phyloP scores from a whole-genome alignment of 2,797 vertebrate species.

The Capromys pilorides region DNA sequence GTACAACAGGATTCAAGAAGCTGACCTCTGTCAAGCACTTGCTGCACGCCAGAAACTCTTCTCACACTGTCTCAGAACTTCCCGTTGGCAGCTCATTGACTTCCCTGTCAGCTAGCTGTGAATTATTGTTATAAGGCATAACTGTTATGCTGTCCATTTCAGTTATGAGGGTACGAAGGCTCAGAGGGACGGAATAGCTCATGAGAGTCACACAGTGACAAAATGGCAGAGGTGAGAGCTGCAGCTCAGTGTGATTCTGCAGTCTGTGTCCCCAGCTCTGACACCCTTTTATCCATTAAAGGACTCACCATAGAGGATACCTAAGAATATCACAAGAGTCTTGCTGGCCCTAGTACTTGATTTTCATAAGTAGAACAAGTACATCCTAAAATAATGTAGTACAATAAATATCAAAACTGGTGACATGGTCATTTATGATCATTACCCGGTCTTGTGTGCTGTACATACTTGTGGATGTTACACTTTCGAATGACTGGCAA shows the following conservation, averaged over 20 bases:
- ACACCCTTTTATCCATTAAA: not conserved
- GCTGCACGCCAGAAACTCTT: not conserved
- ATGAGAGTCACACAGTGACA: accelerated
- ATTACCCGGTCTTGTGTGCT: no score
- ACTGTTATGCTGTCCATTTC: not conserved
- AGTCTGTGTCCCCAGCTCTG: not conserved
- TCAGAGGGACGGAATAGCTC: not conserved
- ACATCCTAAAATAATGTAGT: not conserved
- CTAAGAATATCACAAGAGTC: not conserved
- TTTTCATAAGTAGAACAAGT: not conserved
- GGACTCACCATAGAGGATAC: not conserved
- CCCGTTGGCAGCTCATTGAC: not conserved
- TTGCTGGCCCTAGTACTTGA: not conserved
- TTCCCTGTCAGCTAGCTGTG: not conserved
- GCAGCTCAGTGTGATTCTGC: not conserved
- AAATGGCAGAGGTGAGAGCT: not conserved
- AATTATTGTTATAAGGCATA: not conserved
- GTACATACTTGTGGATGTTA: not conserved
- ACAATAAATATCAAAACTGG: not conserved
- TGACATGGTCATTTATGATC: not conserved
- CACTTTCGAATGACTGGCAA: not conserved
- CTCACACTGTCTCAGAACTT: not conserved
- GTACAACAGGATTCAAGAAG: not conserved
- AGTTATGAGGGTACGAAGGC: not conserved
- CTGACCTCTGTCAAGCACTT: not conserved